Conservation (phyloP, 2,888 invertebrate genomes). For the Agrenia bidenticulata region DNA sequence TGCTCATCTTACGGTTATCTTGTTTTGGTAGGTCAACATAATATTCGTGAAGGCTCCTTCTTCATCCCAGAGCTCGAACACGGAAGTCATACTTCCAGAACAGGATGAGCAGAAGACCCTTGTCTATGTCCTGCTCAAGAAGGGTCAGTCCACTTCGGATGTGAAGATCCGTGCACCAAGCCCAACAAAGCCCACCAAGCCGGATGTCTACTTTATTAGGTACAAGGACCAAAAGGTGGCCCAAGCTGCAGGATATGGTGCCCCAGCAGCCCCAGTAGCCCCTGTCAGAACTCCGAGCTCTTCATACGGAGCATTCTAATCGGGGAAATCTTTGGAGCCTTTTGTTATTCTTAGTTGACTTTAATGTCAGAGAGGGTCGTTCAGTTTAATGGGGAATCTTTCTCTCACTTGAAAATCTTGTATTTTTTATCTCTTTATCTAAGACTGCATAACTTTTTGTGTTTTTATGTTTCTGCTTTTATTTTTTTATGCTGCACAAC, state of each 20-base stretch:
- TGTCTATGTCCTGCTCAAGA: conserved; percentile 83
- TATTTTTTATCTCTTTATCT: no score
- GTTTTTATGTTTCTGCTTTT: no score
- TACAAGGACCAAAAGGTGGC: not conserved
- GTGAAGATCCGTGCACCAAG: conserved; percentile 71
- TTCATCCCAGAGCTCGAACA: conserved; percentile 57
- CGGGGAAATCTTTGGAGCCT: no score
- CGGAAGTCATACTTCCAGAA: conserved; percentile 66
- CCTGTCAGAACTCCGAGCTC: not conserved
- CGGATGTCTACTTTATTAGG: conserved; percentile 80
- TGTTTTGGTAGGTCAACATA: conserved; percentile 66
- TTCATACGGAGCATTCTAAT: not conserved
- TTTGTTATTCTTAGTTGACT: no score
- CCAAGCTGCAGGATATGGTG: not conserved
- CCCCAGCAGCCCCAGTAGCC: not conserved
- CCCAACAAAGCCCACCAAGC: conserved; percentile 82
- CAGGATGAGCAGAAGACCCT: conserved; percentile 80
- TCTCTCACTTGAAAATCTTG: no score
- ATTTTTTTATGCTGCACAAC: no score
- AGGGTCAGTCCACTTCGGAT: conserved; percentile 78
- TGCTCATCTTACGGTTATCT: not conserved
- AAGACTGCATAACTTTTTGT: no score
- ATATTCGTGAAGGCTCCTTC: conserved; percentile 72
- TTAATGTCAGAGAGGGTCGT: no score
- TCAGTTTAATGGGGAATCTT: no score